These are phyloP conservation scores for Fratercula arctica DNA, from an alignment of 2,797 vertebrate species.

Conservation along the genomic window DNA sequence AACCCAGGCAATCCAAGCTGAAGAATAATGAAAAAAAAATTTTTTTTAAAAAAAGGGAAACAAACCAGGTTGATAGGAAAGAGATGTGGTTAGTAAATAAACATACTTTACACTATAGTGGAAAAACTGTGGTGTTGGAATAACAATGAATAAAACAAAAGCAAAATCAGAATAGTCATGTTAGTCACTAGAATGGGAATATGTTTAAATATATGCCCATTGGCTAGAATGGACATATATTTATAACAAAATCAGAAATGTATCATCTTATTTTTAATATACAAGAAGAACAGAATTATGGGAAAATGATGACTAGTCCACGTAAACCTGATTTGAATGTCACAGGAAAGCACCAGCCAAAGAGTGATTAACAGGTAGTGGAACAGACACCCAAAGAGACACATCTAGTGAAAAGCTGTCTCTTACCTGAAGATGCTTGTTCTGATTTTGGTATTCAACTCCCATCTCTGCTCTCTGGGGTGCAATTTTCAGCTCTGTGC, in stretches of 20 bases:
- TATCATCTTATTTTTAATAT: not conserved
- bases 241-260: not conserved
- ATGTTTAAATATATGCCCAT: not conserved
- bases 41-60: not conserved
- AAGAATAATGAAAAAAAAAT: not conserved
- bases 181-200: not conserved
- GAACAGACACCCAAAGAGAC: not conserved
- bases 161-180: not conserved
- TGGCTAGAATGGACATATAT: not conserved
- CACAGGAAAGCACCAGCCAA: not conserved
- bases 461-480: not conserved
- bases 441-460: not conserved
- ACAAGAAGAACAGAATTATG: not conserved
- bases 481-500: not conserved
- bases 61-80: not conserved
- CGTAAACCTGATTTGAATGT: fast-evolving
- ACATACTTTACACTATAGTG: not conserved
- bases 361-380: not conserved
- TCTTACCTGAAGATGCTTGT: not conserved
- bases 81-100: not conserved
- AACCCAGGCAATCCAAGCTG: not conserved
- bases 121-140: not conserved
- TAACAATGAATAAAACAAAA: not conserved
- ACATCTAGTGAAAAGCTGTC: not conserved
- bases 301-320: not conserved